A percentile compares a stretch with the other conserved stretches of the same genome.
These are phyloP conservation scores for Flabesymbios commensalis DNA, from an alignment of 2,888 invertebrate genomes.

Conservation along the genomic window DNA sequence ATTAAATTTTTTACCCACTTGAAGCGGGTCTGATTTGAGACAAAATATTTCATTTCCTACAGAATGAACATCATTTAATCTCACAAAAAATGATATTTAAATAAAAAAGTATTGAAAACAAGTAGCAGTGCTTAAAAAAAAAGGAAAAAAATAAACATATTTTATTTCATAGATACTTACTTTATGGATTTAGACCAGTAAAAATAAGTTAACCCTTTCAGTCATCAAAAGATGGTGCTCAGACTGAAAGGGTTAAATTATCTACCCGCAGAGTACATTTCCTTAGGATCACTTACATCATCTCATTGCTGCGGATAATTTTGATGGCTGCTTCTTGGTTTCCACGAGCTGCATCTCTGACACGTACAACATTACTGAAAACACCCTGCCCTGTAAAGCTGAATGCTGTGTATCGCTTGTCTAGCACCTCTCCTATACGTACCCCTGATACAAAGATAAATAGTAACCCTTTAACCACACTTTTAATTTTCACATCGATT, in stretches of 20 bases:
- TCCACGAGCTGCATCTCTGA: conserved; percentile 84
- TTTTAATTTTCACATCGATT: too few relatives aligned
- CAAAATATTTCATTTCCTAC: too few relatives aligned
- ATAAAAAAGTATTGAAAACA: too few relatives aligned
- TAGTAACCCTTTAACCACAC: neutral
- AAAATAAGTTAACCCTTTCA: too few relatives aligned
- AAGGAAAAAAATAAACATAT: too few relatives aligned
- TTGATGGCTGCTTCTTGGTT: conserved; percentile 94
- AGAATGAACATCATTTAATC: too few relatives aligned
- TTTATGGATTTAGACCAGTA: too few relatives aligned
- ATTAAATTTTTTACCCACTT: too few relatives aligned
- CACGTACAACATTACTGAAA: conserved; percentile 95
- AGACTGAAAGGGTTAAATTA: neutral
- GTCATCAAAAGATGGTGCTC: neutral
- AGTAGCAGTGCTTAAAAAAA: too few relatives aligned
- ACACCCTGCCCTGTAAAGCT: conserved; percentile 99
- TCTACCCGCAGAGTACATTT: neutral
- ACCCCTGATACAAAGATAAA: conserved; percentile 66
- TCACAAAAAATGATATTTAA: too few relatives aligned
- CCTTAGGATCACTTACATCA: conserved; percentile 77
- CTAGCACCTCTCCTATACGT: conserved; percentile 89
- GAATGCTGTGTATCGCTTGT: conserved; percentile 88
- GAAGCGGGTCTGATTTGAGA: too few relatives aligned
- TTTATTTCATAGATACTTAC: too few relatives aligned
- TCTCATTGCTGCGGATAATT: conserved; percentile 98